Evolutionary conservation across 2,797 vertebrate genomes (phyloP), one percentile per base, ranked within the genome.

Genomic region (Ispidina lecontei): DNA sequence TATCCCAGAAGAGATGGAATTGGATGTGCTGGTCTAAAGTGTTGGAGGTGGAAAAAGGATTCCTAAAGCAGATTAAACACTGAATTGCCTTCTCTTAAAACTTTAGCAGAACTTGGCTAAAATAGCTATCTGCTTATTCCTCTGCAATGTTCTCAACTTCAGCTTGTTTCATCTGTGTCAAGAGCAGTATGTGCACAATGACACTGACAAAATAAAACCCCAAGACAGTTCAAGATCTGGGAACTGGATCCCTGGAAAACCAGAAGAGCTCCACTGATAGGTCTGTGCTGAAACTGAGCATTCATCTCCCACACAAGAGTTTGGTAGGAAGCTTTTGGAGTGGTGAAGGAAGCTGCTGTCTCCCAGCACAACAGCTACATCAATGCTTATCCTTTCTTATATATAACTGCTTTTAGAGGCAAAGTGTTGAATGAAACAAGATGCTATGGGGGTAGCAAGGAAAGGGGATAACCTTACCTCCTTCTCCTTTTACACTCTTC

Each of bases 401-500:
- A 19, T n/a, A 31, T 41, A 68, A 49, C 12, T 39, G 37, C 37
- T 63, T 77, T 55, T 44, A 67, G 15, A 90, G 87, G 44, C 14
- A 22, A 46, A 63, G 7, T 25, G 15, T 63, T 51, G 14, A 69
- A 49, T 0, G 0, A 31, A 62, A 3, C 13, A 41, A 63, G 22
- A 37, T 12, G 12, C n/a, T 70, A 41, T 0, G 60, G 29, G 12
- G 26, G 22, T 64, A 46, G 29, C n/a, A 78, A 52, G 46, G 17
- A 22, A 70, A 29, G 8, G n/a, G 26, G 7, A 31, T 23, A 58
- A 55, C 49, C 97, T 96, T 96, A 99, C 99, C 98, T 98, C 95
- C 99, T 98, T 96, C 98, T 99, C 97, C 97, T 98, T 98, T 98
- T 99, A 97, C 98, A 99, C 96, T 99, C 98, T 98, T 99, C 98